phyloP scores from a whole-genome alignment of 2,113 vertebrate genomes.

The Catagonus wagneri region DNA sequence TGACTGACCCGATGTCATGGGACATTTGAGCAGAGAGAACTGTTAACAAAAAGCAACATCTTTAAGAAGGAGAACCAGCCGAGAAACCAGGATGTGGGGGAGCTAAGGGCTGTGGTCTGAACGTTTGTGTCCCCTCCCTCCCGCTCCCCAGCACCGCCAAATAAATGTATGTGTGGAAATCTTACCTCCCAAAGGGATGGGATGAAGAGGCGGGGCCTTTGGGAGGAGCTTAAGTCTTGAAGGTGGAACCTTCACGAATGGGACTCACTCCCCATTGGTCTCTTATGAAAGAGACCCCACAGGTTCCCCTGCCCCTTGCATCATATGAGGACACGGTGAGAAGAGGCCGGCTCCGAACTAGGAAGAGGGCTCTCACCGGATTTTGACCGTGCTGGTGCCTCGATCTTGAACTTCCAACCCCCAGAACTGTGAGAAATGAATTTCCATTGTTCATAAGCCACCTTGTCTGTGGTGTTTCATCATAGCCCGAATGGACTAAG shows the following conservation, averaged over 20 bases:
- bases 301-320: background rate
- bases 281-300: no score
- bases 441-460: background rate
- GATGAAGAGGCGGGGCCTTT: background rate
- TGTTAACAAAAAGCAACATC: fast-evolving
- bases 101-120: background rate
- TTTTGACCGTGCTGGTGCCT: background rate
- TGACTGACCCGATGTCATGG: background rate
- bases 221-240: background rate
- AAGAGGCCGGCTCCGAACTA: background rate
- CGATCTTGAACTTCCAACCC: background rate
- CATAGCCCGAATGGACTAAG: background rate
- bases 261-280: background rate
- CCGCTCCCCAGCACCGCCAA: fast-evolving
- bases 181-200: background rate
- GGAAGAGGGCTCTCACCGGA: background rate
- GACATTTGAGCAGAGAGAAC: background rate
- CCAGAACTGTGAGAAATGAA: background rate
- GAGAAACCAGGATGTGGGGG: background rate
- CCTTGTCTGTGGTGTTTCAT: background rate
- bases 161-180: background rate
- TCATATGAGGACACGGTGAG: background rate
- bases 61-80: background rate
- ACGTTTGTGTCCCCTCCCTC: background rate
- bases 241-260: background rate